Evolutionary conservation across 2,888 invertebrate species (phyloP).

Genomic region (Himalopsyche japonica): DNA sequence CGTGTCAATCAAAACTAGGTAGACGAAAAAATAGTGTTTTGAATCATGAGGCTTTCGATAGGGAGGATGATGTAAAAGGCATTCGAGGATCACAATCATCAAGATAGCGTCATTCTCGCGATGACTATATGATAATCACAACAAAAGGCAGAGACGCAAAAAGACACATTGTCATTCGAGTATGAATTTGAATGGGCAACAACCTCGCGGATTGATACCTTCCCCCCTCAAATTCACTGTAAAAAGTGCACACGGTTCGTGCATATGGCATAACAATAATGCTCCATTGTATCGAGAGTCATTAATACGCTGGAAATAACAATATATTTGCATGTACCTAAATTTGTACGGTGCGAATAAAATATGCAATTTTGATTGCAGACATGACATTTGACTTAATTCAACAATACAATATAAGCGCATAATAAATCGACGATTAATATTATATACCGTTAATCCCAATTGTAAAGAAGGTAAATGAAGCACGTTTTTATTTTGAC

Average conservation of each 20-base stretch:
- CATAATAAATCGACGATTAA: no score
- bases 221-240: not conserved
- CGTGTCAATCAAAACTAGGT: not conserved
- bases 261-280: slow-evolving; percentile 25
- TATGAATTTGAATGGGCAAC: not conserved
- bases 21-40: not conserved
- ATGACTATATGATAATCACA: not conserved
- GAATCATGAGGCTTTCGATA: not conserved
- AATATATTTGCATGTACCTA: not conserved
- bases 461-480: not conserved
- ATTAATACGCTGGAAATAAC: not conserved
- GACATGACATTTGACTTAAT: not conserved
- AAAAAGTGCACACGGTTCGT: slow-evolving; percentile 28
- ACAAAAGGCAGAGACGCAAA: slow-evolving; percentile 2
- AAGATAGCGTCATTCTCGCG: not conserved
- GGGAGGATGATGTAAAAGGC: not conserved
- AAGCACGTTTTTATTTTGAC: no score
- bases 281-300: slow-evolving; percentile 12
- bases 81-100: not conserved
- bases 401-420: no score
- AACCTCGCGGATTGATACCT: slow-evolving; percentile 23
- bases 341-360: not conserved
- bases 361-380: not conserved
- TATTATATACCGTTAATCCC: not conserved
- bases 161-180: slow-evolving; percentile 4